Conservation (phyloP, 2,113 vertebrate species). For the Sturnira hondurensis region DNA sequence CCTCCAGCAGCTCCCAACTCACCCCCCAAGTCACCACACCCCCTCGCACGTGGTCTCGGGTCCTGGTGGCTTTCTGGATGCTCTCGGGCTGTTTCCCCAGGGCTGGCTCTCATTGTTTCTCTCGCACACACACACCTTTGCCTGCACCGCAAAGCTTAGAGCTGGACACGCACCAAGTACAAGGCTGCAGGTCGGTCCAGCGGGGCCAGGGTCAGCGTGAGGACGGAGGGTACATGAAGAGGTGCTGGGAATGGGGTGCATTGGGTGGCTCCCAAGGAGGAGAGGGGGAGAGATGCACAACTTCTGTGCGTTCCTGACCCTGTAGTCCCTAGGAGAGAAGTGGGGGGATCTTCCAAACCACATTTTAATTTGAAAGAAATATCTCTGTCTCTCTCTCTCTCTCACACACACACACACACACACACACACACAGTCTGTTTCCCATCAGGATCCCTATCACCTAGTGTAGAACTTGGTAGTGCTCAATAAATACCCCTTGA, state of each 20-base stretch:
- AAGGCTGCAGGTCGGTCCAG: no score
- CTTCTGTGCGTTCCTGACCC: background rate
- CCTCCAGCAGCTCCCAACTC: background rate
- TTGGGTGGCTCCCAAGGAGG: background rate
- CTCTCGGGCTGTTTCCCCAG: background rate
- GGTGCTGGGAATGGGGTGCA: background rate
- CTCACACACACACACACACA: background rate
- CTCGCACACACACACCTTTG: background rate
- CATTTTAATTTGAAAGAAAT: background rate
- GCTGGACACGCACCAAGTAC: background rate
- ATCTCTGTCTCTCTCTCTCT: background rate
- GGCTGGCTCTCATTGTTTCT: background rate
- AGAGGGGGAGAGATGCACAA: background rate
- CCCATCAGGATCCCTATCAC: background rate
- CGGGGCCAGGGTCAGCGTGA: background rate
- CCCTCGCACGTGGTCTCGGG: background rate
- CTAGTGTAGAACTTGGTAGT: background rate
- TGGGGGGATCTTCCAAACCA: background rate
- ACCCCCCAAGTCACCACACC: accelerated
- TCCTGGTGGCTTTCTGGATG: background rate
- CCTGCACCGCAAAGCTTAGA: background rate
- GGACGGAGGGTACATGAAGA: background rate
- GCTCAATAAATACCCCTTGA: background rate
- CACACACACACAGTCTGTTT: background rate
- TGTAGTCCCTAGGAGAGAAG: background rate